Conservation (phyloP, 1,140 invertebrate genomes). For the Acromyrmex echinatior region DNA sequence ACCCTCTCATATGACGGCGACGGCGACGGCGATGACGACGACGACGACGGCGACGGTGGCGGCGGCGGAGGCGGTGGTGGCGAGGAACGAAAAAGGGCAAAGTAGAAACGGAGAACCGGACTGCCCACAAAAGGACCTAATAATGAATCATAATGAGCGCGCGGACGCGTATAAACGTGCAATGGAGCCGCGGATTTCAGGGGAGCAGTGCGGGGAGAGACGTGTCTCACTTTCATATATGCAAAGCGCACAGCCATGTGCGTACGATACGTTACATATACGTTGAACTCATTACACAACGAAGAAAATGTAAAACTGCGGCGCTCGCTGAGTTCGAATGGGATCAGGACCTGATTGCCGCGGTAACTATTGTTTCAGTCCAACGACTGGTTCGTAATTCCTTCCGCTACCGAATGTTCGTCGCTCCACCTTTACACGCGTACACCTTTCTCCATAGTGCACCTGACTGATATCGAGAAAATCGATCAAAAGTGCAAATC, state of each 20-base stretch:
- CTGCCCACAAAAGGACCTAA: slow-evolving; percentile 80
- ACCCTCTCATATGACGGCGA: background rate
- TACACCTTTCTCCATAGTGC: slow-evolving; percentile 60
- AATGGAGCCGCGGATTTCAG: slow-evolving; percentile 69
- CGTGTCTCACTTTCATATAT: slow-evolving; percentile 80
- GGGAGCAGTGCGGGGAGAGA: slow-evolving; percentile 50
- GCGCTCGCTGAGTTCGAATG: slow-evolving; percentile 18
- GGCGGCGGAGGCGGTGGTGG: slow-evolving; percentile 9
- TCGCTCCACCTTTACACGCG: background rate
- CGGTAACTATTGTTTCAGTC: slow-evolving; percentile 51
- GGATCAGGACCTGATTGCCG: slow-evolving; percentile 1
- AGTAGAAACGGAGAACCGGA: slow-evolving; percentile 78
- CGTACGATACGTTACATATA: slow-evolving; percentile 27
- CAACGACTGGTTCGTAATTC: slow-evolving; percentile 56
- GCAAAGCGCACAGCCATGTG: slow-evolving; percentile 69
- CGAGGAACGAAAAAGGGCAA: slow-evolving; percentile 68
- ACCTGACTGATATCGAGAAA: slow-evolving; percentile 65
- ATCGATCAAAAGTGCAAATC: slow-evolving; percentile 64
- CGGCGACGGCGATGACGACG: background rate
- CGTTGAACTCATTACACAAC: slow-evolving; percentile 67
- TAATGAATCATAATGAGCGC: slow-evolving; percentile 83
- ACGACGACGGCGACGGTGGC: background rate
- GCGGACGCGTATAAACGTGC: slow-evolving; percentile 61
- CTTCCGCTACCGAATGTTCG: slow-evolving; percentile 61
- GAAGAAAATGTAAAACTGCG: slow-evolving; percentile 57